Percentiles rank a stretch among this genome's conserved stretches.
These are phyloP conservation scores for Athalia circularis DNA, from an alignment of 2,888 invertebrate species.

Conservation along the genomic window DNA sequence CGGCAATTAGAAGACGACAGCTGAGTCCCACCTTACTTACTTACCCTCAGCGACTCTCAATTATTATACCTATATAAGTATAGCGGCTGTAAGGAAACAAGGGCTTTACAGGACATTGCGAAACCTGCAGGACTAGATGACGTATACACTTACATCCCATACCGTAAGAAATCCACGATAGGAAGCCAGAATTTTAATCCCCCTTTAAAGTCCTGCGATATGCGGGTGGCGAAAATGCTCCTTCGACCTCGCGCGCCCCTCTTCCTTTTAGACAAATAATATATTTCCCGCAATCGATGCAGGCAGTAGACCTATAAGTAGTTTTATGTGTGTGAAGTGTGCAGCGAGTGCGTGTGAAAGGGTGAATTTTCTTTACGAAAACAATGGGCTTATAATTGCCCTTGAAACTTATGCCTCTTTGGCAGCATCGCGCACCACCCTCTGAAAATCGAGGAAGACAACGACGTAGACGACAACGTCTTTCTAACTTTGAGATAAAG, in stretches of 20 bases:
- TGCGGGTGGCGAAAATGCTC: slow-evolving; percentile 13
- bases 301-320: not conserved
- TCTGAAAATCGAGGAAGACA: slow-evolving; percentile 25
- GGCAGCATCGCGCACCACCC: too few relatives aligned
- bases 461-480: slow-evolving; percentile 5
- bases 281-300: slow-evolving; percentile 36
- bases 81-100: too few relatives aligned
- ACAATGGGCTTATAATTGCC: too few relatives aligned
- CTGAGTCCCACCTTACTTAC: slow-evolving; percentile 73
- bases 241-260: not conserved
- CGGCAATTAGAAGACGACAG: slow-evolving; percentile 74
- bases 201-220: not conserved
- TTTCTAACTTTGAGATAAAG: slow-evolving; percentile 44
- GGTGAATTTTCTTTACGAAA: not conserved
- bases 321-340: not conserved
- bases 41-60: slow-evolving; percentile 70
- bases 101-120: too few relatives aligned
- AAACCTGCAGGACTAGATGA: too few relatives aligned
- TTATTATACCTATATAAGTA: slow-evolving; percentile 43
- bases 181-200: not conserved
- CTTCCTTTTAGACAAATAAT: slow-evolving; percentile 29
- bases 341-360: not conserved
- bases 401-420: too few relatives aligned
- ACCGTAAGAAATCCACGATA: too few relatives aligned
- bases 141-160: too few relatives aligned